Evolutionary conservation across 2,113 vertebrate genomes (phyloP).

Genomic region (Corythaixoides concolor): DNA sequence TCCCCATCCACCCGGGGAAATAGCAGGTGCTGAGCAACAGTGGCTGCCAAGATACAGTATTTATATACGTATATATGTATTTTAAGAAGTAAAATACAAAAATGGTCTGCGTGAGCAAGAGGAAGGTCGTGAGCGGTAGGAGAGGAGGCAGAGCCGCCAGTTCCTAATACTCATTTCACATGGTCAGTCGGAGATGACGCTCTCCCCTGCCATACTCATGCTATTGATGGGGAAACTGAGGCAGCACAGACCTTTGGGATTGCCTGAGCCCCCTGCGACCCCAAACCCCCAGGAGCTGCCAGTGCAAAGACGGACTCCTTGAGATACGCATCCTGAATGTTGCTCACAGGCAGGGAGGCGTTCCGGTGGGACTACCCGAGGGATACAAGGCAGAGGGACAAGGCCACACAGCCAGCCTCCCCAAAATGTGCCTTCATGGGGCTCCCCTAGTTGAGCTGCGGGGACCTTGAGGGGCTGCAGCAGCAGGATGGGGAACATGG

Average conservation of each 20-base stretch:
- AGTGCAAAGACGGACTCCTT: background rate
- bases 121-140: background rate
- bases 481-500: background rate
- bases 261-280: background rate
- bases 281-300: background rate
- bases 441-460: background rate
- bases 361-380: background rate
- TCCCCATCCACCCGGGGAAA: background rate
- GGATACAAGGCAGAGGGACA: background rate
- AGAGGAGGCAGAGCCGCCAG: background rate
- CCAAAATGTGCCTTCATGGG: background rate
- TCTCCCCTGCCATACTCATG: rapidly evolving
- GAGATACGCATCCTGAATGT: background rate
- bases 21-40: background rate
- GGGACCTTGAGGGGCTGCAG: background rate
- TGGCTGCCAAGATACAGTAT: background rate
- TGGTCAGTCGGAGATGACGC: no score
- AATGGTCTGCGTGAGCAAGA: background rate
- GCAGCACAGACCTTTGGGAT: background rate
- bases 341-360: background rate
- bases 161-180: background rate
- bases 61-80: background rate
- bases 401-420: background rate
- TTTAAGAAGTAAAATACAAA: constrained; percentile 38
- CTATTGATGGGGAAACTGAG: background rate